Evolutionary conservation across 2,888 invertebrate species (phyloP), one percentile per base, ranked within the genome.

Genomic region (Ectemnius lituratus): DNA sequence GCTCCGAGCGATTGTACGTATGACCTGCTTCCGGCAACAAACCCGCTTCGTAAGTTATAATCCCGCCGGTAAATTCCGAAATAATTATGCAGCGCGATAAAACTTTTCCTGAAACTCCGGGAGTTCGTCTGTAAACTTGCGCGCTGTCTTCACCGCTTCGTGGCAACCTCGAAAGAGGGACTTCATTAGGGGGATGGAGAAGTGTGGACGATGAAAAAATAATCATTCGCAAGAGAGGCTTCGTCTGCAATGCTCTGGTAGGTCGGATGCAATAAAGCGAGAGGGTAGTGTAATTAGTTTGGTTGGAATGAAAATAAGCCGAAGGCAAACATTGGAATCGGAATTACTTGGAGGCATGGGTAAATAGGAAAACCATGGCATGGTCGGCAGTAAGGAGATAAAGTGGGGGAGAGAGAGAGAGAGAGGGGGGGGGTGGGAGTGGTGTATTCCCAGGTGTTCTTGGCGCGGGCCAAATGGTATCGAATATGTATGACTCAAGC

Each of bases 401-500:
- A 23, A 23, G 23, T 23, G 23, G 23, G 23, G 2, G 23, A 23
- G 23, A 23, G 23, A 23, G n/a, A 4, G 52, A 14, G 16, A 4
- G 52, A 52, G 16, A 16, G 52, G 2, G 14, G 2, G 52, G 23
- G 46, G 18, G 20, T 5, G 49, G 46, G 67, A 61, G 65, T 59
- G 56, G 61, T 66, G 57, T 75, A 78, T 77, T 81, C 79, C 73
- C 79, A 78, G 67, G 73, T 79, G 81, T 73, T 83, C 70, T 59
- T 52, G 62, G 47, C 52, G 20, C 59, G 63, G 45, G 67, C 56
- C 60, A 61, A 81, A 81, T 67, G 62, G 65, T 79, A 83, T 83
- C 75, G 75, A 84, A 84, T 84, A 85, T 83, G 80, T 83, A 84
- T 79, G 80, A 82, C 73, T 66, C 61, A 58, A 68, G 37, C 67